Percentiles rank a stretch among this genome's conserved stretches.
phyloP scores from a whole-genome alignment of 2,113 vertebrate species.

The Neofelis nebulosa region DNA sequence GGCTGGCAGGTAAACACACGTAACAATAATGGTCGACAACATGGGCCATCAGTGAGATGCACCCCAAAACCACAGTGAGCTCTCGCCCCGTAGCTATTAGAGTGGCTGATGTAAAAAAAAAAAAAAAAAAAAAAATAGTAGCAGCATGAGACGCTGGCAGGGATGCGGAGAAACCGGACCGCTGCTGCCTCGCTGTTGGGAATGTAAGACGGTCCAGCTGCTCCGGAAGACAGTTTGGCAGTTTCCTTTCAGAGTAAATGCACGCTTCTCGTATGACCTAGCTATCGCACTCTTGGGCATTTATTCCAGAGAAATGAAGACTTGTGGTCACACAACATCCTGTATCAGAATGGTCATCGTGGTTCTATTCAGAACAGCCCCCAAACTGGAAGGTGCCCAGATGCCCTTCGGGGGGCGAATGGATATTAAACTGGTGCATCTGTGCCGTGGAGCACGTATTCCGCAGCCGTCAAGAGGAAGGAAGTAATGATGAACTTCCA shows the following conservation, averaged over 20 bases:
- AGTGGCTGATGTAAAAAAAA: not conserved
- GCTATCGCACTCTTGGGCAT: not conserved
- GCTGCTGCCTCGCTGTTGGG: fast-evolving
- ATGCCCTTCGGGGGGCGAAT: fast-evolving
- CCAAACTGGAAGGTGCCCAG: not conserved
- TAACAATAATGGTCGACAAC: fast-evolving
- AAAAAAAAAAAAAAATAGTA: not conserved
- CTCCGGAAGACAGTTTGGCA: not conserved
- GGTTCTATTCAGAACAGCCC: not conserved
- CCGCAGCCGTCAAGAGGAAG: not conserved
- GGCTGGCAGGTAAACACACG: not conserved
- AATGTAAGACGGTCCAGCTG: fast-evolving
- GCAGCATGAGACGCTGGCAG: not conserved
- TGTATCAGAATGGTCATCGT: not conserved
- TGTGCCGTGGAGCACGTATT: fast-evolving
- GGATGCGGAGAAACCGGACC: fast-evolving
- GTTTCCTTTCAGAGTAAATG: not conserved
- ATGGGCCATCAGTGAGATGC: not conserved
- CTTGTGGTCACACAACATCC: not conserved
- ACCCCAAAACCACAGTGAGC: not conserved
- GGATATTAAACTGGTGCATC: fast-evolving
- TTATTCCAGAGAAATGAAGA: not conserved
- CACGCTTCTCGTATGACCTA: fast-evolving
- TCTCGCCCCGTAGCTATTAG: fast-evolving
- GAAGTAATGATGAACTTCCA: not conserved